These are phyloP conservation scores for Drosophila borborema DNA, from an alignment of 2,888 invertebrate species.

Conservation along the genomic window DNA sequence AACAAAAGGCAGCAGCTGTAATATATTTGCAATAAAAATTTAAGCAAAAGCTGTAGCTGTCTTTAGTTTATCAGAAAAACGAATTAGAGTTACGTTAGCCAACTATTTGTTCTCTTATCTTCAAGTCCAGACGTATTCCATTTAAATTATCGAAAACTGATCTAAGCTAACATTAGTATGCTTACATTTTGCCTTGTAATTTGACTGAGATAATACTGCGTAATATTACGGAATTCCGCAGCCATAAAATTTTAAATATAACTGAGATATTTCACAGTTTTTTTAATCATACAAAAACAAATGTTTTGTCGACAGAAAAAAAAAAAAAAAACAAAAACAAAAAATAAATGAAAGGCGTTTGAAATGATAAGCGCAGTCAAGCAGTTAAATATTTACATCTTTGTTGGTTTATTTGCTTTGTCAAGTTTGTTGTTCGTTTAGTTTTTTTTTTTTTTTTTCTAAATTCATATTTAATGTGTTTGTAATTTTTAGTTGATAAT, in stretches of 20 bases:
- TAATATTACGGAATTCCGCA: conserved; percentile 1
- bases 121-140: neutral
- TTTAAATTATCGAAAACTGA: conserved; percentile 8
- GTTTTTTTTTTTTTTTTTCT: too few relatives aligned
- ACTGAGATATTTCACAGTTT: neutral
- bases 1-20: neutral
- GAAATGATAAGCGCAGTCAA: neutral
- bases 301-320: neutral
- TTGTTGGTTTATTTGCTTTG: neutral
- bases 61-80: neutral
- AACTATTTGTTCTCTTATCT: neutral
- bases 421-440: neutral
- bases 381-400: neutral
- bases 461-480: neutral
- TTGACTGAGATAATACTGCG: neutral
- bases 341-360: neutral
- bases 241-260: conserved; percentile 1
- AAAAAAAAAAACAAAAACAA: neutral
- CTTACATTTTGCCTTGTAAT: neutral
- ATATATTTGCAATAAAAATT: neutral
- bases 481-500: neutral
- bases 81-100: neutral
- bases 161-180: neutral
- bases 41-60: neutral
- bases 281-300: neutral